These are phyloP conservation scores for fruit fly (Drosophila melanogaster) DNA, from an alignment of 1,140 invertebrate genomes.

Conservation along the genomic window DNA sequence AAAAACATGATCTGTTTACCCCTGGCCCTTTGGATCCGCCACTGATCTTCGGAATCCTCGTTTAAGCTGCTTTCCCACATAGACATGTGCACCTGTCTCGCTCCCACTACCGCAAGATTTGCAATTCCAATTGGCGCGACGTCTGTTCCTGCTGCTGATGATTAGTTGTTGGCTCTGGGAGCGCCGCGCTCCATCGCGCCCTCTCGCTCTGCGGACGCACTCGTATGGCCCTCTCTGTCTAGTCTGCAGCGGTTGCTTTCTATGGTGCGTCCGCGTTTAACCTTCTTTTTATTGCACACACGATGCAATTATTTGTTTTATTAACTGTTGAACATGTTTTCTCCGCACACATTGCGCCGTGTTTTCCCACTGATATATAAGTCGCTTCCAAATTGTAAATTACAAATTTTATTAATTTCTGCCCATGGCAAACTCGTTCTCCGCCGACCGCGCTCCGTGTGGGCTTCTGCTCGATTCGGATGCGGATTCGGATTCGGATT, in stretches of 20 bases:
- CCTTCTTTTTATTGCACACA: conserved; percentile 81
- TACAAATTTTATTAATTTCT: conserved; percentile 78
- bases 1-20: too few relatives aligned
- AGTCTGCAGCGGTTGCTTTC: conserved; percentile 43
- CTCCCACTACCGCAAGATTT: conserved; percentile 41
- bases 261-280: conserved; percentile 55
- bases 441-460: conserved; percentile 24
- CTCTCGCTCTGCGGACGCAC: background rate
- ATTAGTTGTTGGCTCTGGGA: conserved; percentile 53
- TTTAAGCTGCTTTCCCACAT: conserved; percentile 1
- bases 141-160: conserved; percentile 33
- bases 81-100: conserved; percentile 16
- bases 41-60: conserved; percentile 15
- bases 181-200: conserved; percentile 25
- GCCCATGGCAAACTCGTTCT: conserved; percentile 58
- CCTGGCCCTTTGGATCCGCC: conserved; percentile 1
- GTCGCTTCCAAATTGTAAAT: conserved; percentile 66
- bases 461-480: conserved; percentile 10
- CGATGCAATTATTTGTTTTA: conserved; percentile 82
- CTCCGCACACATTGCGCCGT: conserved; percentile 47
- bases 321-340: conserved; percentile 82
- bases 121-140: conserved; percentile 63
- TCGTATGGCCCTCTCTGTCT: conserved; percentile 9
- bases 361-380: conserved; percentile 56
- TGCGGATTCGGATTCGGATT: conserved; percentile 3